Percentiles rank a stretch among this genome's conserved stretches.
Conservation (phyloP, 2,113 vertebrate species). For the Ictidomys tridecemlineatus region DNA sequence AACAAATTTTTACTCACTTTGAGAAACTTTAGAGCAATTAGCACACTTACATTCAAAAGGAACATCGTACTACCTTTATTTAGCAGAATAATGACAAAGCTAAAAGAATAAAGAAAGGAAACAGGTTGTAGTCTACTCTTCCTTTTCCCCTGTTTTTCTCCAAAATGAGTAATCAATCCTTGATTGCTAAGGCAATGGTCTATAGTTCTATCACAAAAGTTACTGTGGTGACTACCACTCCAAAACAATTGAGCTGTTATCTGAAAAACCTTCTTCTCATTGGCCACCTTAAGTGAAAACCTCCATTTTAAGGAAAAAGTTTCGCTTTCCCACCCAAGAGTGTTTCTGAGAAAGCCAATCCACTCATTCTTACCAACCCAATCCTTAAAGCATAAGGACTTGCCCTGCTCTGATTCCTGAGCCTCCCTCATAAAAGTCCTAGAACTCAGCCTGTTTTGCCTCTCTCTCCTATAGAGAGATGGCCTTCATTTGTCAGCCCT, state of each 20-base stretch:
- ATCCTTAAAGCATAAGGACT: too few species aligned
- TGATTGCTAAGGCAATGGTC: conserved; percentile 44
- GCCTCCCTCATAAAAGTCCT: too few species aligned
- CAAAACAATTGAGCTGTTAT: background rate
- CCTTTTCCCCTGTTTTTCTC: background rate
- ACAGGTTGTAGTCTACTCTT: background rate
- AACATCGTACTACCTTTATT: background rate
- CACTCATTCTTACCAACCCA: too few species aligned
- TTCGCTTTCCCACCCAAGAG: too few species aligned
- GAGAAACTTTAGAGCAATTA: background rate
- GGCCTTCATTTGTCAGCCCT: too few species aligned
- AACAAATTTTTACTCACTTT: background rate
- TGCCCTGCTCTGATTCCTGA: too few species aligned
- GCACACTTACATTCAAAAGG: background rate
- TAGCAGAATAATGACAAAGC: background rate
- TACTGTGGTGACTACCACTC: background rate
- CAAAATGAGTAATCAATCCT: conserved; percentile 17
- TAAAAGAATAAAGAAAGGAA: background rate
- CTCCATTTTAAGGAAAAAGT: too few species aligned
- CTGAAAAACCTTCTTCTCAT: background rate
- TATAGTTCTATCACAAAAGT: conserved; percentile 28
- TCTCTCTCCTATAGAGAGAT: too few species aligned
- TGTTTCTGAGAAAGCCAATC: too few species aligned
- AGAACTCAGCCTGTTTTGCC: too few species aligned
- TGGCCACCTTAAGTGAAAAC: too few species aligned